A percentile compares a stretch with the other conserved stretches of the same genome.
phyloP scores from a whole-genome alignment of 2,888 invertebrate species.

The Lapara coniferarum region DNA sequence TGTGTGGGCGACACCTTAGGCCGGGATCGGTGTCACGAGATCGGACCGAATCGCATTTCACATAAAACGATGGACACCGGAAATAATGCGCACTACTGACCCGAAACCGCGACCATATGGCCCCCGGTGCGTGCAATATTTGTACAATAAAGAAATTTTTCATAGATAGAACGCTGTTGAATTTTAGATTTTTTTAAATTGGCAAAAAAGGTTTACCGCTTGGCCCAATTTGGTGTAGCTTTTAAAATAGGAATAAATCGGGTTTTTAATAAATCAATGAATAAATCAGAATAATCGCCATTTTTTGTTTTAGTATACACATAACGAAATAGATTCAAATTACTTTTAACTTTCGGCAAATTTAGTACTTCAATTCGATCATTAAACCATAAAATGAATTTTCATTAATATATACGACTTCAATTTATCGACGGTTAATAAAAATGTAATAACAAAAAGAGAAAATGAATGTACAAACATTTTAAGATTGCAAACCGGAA shows the following conservation, averaged over 20 bases:
- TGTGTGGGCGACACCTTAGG: slow-evolving; percentile 22
- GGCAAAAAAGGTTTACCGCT: not conserved
- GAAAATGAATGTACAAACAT: slow-evolving; percentile 15
- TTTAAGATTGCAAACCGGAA: slow-evolving; percentile 21
- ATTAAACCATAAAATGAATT: not conserved
- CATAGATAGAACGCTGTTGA: slow-evolving; percentile 11
- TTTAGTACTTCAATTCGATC: no score
- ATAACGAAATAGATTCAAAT: no score
- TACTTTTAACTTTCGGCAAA: no score
- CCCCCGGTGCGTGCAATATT: slow-evolving; percentile 12
- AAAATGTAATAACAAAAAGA: slow-evolving; percentile 12
- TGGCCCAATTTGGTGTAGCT: no score
- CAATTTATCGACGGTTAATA: not conserved
- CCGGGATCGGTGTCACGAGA: slow-evolving; percentile 21
- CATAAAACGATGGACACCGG: slow-evolving; percentile 27
- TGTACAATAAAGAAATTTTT: slow-evolving; percentile 17
- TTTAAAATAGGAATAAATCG: no score
- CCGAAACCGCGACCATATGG: slow-evolving; percentile 29
- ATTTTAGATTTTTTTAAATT: not conserved
- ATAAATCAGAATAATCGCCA: no score
- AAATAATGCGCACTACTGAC: slow-evolving; percentile 30
- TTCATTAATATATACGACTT: not conserved
- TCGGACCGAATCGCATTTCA: slow-evolving; percentile 26
- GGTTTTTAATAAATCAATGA: no score
- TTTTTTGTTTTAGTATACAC: no score